Evolutionary conservation across 2,113 vertebrate genomes (phyloP).

Genomic region (Cygnus buccinator): DNA sequence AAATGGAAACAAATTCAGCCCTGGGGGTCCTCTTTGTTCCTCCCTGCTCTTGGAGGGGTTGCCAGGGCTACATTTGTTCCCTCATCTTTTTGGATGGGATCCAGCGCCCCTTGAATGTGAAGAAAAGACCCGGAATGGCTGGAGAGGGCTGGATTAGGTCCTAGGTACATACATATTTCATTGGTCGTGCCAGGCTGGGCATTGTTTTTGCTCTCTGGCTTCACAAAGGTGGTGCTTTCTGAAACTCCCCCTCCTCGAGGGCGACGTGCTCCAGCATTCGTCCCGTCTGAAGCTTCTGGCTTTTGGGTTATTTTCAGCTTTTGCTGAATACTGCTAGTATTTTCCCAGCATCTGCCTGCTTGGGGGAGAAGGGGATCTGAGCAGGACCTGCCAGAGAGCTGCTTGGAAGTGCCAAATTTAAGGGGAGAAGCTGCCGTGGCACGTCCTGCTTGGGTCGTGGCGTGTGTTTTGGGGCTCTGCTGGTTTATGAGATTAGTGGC

Average conservation of each 20-base stretch:
- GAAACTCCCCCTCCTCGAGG: background rate
- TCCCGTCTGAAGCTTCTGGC: background rate
- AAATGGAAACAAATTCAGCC: conserved; percentile 52
- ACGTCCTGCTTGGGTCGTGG: fast-evolving
- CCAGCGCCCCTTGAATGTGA: conserved; percentile 37
- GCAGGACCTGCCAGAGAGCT: fast-evolving
- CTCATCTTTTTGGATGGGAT: conserved; percentile 28
- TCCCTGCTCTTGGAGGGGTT: conserved; percentile 16
- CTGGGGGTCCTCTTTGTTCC: conserved; percentile 45
- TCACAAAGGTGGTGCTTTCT: conserved; percentile 50
- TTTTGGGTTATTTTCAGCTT: background rate
- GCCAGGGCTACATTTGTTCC: conserved; percentile 62
- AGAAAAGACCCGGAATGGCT: conserved; percentile 6
- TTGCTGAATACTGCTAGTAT: background rate
- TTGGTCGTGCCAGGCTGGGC: background rate
- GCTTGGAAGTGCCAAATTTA: background rate
- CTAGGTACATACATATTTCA: conserved; percentile 45
- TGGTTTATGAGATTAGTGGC: background rate
- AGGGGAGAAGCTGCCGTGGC: background rate
- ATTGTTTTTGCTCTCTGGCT: background rate
- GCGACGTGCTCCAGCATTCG: background rate
- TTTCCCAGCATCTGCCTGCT: background rate
- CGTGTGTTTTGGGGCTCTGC: background rate
- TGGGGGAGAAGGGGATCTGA: background rate
- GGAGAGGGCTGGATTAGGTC: conserved; percentile 17